Conservation (phyloP, 2,888 invertebrate genomes). For the Xylophagus ater region DNA sequence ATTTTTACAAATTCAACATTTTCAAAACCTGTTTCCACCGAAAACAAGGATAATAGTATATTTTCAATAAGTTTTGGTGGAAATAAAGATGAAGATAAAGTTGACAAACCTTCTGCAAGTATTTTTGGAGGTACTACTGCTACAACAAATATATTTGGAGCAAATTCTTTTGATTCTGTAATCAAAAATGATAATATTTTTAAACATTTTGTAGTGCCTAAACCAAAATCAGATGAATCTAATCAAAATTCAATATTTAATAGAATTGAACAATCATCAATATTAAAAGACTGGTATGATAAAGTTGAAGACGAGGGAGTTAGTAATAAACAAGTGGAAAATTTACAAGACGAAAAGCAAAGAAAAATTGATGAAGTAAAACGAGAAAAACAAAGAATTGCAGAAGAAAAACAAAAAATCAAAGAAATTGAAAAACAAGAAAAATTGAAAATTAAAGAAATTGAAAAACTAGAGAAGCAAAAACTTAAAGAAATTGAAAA, state of each 20-base stretch:
- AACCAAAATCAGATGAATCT: conserved; percentile 1
- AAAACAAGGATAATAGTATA: neutral
- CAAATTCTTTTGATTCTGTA: conserved; percentile 8
- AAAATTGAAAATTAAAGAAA: conserved; percentile 21
- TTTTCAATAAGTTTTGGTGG: too few species aligned
- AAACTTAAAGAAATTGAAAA: conserved; percentile 20
- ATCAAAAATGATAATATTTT: conserved; percentile 12
- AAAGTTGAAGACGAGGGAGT: too few species aligned
- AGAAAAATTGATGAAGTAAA: conserved; percentile 10
- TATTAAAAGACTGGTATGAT: too few species aligned
- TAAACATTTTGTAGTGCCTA: conserved; percentile 8
- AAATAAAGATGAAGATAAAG: too few species aligned
- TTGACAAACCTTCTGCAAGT: conserved; percentile 8
- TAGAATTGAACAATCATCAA: too few species aligned
- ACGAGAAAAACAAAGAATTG: conserved; percentile 19
- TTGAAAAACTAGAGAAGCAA: conserved; percentile 19
- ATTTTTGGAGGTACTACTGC: conserved; percentile 17
- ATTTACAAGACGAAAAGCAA: too few species aligned
- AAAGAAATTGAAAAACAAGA: conserved; percentile 19
- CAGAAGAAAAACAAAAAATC: conserved; percentile 18
- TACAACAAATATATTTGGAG: conserved; percentile 11
- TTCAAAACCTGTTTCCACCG: conserved; percentile 2
- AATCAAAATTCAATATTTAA: neutral
- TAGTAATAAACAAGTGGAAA: too few species aligned
- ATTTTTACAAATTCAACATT: too few species aligned